Percentiles rank a stretch among this genome's conserved stretches.
Conservation (phyloP, 2,888 invertebrate genomes). For the Shargacucullia verbasci region DNA sequence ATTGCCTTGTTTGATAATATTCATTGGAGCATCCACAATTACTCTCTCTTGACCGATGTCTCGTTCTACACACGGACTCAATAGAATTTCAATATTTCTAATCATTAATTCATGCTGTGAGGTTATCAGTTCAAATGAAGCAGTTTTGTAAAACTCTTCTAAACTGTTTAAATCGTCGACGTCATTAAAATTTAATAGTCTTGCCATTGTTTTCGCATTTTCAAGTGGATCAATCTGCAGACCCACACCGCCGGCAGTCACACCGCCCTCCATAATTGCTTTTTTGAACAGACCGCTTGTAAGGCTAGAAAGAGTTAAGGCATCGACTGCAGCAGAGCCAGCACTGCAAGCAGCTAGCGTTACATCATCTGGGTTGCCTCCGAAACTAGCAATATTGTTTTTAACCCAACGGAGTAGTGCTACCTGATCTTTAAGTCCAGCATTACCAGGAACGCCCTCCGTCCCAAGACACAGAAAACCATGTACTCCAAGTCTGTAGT, state of each 20-base stretch:
- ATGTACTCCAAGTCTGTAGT: constrained; percentile 70
- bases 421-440: constrained; percentile 78
- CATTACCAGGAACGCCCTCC: constrained; percentile 72
- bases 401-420: constrained; percentile 71
- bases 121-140: constrained; percentile 57
- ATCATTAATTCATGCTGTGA: constrained; percentile 19
- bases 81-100: constrained; percentile 36
- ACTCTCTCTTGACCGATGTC: constrained; percentile 52
- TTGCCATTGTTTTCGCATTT: constrained; percentile 68
- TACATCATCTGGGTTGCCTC: constrained; percentile 75
- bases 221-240: constrained; percentile 68
- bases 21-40: constrained; percentile 45
- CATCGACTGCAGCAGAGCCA: constrained; percentile 69
- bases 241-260: constrained; percentile 57
- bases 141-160: constrained; percentile 69
- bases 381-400: constrained; percentile 71
- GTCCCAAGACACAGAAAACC: constrained; percentile 77
- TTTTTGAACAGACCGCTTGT: constrained; percentile 70
- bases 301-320: constrained; percentile 68
- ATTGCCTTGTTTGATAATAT: constrained; percentile 41
- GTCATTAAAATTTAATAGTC: constrained; percentile 58
- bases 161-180: constrained; percentile 64
- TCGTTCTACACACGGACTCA: constrained; percentile 62
- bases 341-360: constrained; percentile 73
- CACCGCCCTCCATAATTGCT: constrained; percentile 72